A percentile compares a stretch with the other conserved stretches of the same genome.
Conservation (phyloP, 1,140 invertebrate species). For the Drosophila subpulchrella region DNA sequence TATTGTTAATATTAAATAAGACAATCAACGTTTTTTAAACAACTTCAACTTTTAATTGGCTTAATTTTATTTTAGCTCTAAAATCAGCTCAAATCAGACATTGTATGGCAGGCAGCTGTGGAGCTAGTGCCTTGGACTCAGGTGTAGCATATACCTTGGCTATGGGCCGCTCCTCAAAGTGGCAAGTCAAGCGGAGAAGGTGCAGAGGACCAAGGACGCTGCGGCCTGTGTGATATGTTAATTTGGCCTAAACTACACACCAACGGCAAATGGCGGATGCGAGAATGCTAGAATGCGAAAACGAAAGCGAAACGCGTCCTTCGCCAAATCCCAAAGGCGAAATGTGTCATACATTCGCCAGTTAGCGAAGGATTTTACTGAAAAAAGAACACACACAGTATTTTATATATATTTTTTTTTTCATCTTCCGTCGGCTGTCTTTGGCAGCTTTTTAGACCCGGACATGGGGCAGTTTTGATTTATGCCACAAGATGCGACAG, state of each 20-base stretch:
- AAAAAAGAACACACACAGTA: not conserved
- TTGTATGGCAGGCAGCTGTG: not conserved
- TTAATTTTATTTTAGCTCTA: too few species aligned
- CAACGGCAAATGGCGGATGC: slow-evolving; percentile 10
- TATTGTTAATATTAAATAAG: too few species aligned
- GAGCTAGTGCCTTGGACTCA: not conserved
- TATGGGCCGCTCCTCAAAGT: slow-evolving; percentile 60
- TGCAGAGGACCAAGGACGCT: slow-evolving; percentile 41
- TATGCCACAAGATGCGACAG: slow-evolving; percentile 12
- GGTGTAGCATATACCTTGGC: not conserved
- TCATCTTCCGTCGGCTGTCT: not conserved
- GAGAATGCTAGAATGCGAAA: slow-evolving; percentile 1
- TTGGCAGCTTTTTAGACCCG: not conserved
- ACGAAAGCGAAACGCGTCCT: slow-evolving; percentile 23
- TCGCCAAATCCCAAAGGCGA: slow-evolving; percentile 43
- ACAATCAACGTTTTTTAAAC: too few species aligned
- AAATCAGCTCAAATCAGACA: too few species aligned
- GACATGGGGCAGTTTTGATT: slow-evolving; percentile 22
- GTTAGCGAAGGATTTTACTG: slow-evolving; percentile 49
- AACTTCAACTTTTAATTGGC: too few species aligned
- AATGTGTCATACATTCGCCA: slow-evolving; percentile 63
- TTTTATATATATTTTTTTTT: not conserved
- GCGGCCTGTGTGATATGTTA: slow-evolving; percentile 72
- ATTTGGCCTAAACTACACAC: slow-evolving; percentile 71
- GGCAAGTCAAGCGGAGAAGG: slow-evolving; percentile 62